Evolutionary conservation across 2,888 invertebrate genomes (phyloP).

Genomic region (Baronia brevicornis): DNA sequence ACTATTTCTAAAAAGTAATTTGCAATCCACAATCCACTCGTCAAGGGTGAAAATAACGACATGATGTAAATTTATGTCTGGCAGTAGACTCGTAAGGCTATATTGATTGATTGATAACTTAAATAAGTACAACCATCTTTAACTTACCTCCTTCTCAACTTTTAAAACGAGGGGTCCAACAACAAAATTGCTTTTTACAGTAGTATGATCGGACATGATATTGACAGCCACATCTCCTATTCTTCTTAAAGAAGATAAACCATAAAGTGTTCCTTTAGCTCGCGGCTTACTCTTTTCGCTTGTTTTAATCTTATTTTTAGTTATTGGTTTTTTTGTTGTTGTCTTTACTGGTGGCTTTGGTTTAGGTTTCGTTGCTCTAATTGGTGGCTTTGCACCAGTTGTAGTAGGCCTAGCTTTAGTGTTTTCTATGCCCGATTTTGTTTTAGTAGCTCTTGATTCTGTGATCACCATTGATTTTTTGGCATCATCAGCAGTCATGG

Average conservation of each 20-base stretch:
- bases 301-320: conserved; percentile 56
- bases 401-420: conserved; percentile 54
- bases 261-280: conserved; percentile 87
- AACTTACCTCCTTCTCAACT: conserved; percentile 82
- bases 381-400: conserved; percentile 35
- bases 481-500: conserved; percentile 4
- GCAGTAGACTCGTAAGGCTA: no score
- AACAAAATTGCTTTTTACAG: conserved; percentile 87
- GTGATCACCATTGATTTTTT: conserved; percentile 4
- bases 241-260: conserved; percentile 84
- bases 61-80: no score
- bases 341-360: conserved; percentile 51
- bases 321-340: conserved; percentile 47
- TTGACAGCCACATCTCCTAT: conserved; percentile 88
- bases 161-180: conserved; percentile 86
- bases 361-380: conserved; percentile 43
- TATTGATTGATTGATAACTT: no score
- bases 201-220: conserved; percentile 86
- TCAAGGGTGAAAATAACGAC: neutral
- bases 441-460: conserved; percentile 52
- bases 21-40: neutral
- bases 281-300: conserved; percentile 73
- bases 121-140: no score
- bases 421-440: conserved; percentile 42
- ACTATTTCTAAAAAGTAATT: no score